Base-by-base conservation (phyloP, 2,888 invertebrate genomes). In the Nysson spinosus region DNA sequence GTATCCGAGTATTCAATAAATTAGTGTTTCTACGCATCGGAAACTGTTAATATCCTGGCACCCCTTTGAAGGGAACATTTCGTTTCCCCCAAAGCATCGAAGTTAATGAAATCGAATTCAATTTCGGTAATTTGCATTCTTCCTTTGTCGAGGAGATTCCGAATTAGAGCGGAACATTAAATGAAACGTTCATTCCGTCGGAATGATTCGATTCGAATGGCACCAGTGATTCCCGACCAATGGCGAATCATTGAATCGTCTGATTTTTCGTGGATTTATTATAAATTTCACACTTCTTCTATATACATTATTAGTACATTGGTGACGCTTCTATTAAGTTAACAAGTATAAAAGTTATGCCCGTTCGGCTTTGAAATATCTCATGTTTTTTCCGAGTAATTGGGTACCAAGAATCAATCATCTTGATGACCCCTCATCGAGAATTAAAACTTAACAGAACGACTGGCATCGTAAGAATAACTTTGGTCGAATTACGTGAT, bases 301-400 rank as follows among this genome's bases (percentile, higher is more conserved):
- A 76, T 76, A 55, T 75, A 76, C 76, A 76, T 47, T 46, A 55
- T 39, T 54, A 58, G 30, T 63, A 43, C 49, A 52, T 49, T 19
- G 35, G 35, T 62, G 62, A 67, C 26, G 39, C 30, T 51, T 54
- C 32, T 58, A 58, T 50, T 49, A 55, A 64, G 67, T 49, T 46
- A 77, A 72, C 66, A 60, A 58, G 61, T 75, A 75, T 55, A 75
- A 78, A 77, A 73, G 49, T 71, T n/a, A n/a, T n/a, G n/a, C n/a
- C n/a, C n/a, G n/a, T n/a, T n/a, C n/a, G n/a, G 67, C 52, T 34
- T 47, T 12, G 52, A 37, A 39, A 40, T 58, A 35, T 46, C 32
- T 40, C 37, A 28, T 49, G 46, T 50, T 43, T 51, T 28, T 44
- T 24, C 55, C 42, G 37, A 52, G 42, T 26, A 20, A 47, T 44